These are phyloP conservation scores for Plecturocebus donacophilus DNA, from an alignment of 2,113 vertebrate genomes.

Conservation along the genomic window DNA sequence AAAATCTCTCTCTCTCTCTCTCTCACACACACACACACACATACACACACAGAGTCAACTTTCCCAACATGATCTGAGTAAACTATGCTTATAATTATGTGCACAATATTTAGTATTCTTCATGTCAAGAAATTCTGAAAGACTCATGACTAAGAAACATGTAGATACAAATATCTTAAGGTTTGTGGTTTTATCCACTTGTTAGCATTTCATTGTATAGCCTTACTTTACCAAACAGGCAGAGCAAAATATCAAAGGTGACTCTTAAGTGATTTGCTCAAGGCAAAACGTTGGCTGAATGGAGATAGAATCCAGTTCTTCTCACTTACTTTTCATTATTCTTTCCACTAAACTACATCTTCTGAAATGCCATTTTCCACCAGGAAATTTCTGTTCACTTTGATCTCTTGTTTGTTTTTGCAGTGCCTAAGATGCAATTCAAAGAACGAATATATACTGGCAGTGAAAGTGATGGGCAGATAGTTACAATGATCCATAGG, in stretches of 20 bases:
- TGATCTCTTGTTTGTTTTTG: background rate
- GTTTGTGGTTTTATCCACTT: background rate
- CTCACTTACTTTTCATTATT: background rate
- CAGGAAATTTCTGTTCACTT: background rate
- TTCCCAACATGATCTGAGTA: background rate
- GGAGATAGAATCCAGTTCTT: background rate
- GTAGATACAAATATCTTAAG: background rate
- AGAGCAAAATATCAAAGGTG: background rate
- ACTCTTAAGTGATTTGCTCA: background rate
- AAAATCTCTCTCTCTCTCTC: background rate
- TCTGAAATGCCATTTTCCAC: background rate
- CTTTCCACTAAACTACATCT: background rate
- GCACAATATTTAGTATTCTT: background rate
- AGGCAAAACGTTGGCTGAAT: background rate
- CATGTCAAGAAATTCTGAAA: background rate
- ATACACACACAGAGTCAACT: background rate
- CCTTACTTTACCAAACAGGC: background rate
- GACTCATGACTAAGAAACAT: background rate
- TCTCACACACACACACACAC: background rate
- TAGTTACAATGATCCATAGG: conserved; percentile 88
- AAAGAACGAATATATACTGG: conserved; percentile 87
- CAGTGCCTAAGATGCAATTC: conserved; percentile 97
- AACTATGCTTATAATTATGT: background rate
- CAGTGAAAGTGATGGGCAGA: conserved; percentile 88
- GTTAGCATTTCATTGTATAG: background rate